Percentiles rank a stretch among this genome's conserved stretches.
Evolutionary conservation across 2,888 invertebrate species (phyloP).

Genomic region (Epinotia bilunana): DNA sequence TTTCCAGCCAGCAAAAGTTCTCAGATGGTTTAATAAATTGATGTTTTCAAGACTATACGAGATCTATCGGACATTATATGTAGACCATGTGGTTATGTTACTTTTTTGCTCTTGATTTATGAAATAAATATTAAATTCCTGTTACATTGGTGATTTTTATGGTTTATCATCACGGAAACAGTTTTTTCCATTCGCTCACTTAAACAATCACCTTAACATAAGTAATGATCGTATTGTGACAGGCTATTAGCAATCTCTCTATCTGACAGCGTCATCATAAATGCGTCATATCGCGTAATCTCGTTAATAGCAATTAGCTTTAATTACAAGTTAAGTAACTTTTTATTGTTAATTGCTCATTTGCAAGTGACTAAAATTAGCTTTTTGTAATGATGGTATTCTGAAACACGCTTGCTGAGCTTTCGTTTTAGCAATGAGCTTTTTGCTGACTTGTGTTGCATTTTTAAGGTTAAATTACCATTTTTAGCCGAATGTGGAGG

Average conservation of each 20-base stretch:
- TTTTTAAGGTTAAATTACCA: not conserved
- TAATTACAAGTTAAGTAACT: slow-evolving; percentile 53
- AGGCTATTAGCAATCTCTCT: slow-evolving; percentile 52
- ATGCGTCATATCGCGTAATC: slow-evolving; percentile 55
- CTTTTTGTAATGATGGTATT: slow-evolving; percentile 11
- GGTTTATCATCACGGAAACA: not conserved
- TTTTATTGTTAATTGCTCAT: slow-evolving; percentile 36
- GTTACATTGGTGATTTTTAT: not conserved
- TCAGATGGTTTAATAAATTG: not conserved
- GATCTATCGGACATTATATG: not conserved
- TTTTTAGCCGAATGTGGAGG: too few species aligned
- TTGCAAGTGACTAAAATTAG: slow-evolving; percentile 18
- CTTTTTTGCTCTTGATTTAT: not conserved
- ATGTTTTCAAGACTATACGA: not conserved
- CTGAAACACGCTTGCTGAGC: slow-evolving; percentile 9
- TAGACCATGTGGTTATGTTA: not conserved
- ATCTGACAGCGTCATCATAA: slow-evolving; percentile 56
- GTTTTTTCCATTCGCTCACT: not conserved
- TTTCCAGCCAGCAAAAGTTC: not conserved
- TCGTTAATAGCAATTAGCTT: slow-evolving; percentile 56
- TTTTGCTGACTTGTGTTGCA: slow-evolving; percentile 8
- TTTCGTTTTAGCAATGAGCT: not conserved
- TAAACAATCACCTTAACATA: slow-evolving; percentile 14
- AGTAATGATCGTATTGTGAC: slow-evolving; percentile 4
- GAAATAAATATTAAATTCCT: not conserved